Base-by-base conservation (phyloP, 1,140 invertebrate species). In the Phortica variegata region DNA sequence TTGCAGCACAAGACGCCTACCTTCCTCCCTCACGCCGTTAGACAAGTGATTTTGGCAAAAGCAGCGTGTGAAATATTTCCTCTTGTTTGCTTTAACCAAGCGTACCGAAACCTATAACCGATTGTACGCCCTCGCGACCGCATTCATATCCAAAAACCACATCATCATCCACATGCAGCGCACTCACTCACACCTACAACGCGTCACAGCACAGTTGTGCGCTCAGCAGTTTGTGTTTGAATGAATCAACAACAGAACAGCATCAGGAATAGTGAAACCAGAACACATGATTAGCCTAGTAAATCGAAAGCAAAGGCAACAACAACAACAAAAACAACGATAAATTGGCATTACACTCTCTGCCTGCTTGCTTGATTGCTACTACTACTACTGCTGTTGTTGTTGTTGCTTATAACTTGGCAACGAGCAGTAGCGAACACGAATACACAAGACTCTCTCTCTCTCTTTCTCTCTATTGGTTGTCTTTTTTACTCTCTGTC, bases 261-360 rank as follows among this genome's bases (percentile, higher is more conserved):
- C 46, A 47, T 36, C 42, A 44, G 47, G n/a, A n/a, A n/a, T n/a
- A n/a, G n/a, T 51, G 54, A 73, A 73, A 73, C 61, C 70, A 73
- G 65, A 73, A 73, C 70, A 73, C 56, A 73, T 73, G 70, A 73
- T 73, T 73, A 73, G 69, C 69, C 69, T 72, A 73, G 65, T 73
- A 73, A 72, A 65, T 57, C 53, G 62, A 62, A 49, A 60, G 50
- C 33, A 52, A 58, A 47, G 26, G 43, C 56, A 52, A 41, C 53
- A 47, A 44, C 48, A 36, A 44, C 42, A 29, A 41, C 21, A 40
- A 16, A 21, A 41, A 26, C 31, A 21, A 44, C 48, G 20, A 41
- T 20, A 16, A 20, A 16, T 32, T 12, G 20, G 33, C 26, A 45
- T 45, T 32, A 36, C 34, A 34, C 43, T 45, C 23, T 36, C 36